These are phyloP conservation scores for Pogonognathellus flavescens DNA, from an alignment of 1,140 invertebrate genomes.

Conservation along the genomic window DNA sequence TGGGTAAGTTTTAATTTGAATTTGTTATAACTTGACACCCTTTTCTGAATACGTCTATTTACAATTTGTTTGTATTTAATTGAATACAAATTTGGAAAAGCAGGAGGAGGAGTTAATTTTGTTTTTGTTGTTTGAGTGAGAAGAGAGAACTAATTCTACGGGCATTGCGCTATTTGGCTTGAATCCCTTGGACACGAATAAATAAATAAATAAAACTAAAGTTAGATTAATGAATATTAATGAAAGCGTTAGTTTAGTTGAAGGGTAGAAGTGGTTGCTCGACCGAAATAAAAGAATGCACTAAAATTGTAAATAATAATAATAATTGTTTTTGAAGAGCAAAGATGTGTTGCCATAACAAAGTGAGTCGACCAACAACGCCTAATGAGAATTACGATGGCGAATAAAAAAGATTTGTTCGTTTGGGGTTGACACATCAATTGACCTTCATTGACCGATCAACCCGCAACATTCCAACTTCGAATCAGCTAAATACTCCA, in stretches of 20 bases:
- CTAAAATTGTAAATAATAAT: not conserved
- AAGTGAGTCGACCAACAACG: no score
- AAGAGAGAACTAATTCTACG: not conserved
- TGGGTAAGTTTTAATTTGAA: no score
- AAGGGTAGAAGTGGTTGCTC: slow-evolving; percentile 30
- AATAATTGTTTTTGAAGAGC: slow-evolving; percentile 10
- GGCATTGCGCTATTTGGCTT: not conserved
- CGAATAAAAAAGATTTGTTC: slow-evolving; percentile 8
- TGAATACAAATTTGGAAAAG: no score
- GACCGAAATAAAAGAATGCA: slow-evolving; percentile 24
- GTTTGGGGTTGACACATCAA: slow-evolving; percentile 43
- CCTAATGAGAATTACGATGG: slow-evolving; percentile 3
- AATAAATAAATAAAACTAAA: not conserved
- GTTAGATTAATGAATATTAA: not conserved
- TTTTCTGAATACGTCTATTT: no score
- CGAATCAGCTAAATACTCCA: slow-evolving; percentile 25
- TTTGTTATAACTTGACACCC: no score
- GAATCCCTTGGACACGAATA: not conserved
- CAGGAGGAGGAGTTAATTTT: no score
- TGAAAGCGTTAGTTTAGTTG: slow-evolving; percentile 40
- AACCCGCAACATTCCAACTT: slow-evolving; percentile 39
- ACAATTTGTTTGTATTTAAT: no score
- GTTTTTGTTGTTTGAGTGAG: no score
- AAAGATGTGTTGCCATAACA: slow-evolving; percentile 36
- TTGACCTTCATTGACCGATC: slow-evolving; percentile 14